Percentiles rank a stretch among this genome's conserved stretches.
Conservation (phyloP, 1,140 invertebrate genomes). For the Drosophila persimilis region DNA sequence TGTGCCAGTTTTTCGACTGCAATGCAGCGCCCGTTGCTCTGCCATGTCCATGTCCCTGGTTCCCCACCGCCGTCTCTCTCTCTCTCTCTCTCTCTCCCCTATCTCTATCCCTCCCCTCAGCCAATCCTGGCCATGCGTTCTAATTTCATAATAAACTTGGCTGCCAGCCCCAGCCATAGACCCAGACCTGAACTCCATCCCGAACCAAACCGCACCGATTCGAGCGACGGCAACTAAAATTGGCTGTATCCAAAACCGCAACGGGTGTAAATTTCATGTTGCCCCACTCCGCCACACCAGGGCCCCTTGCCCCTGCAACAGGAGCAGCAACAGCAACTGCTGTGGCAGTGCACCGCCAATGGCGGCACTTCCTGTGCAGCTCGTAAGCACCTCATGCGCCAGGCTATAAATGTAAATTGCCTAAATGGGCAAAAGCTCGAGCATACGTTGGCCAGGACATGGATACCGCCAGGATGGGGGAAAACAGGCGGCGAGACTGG, state of each 20-base stretch:
- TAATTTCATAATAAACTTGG: slow-evolving; percentile 80
- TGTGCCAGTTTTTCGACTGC: slow-evolving; percentile 76
- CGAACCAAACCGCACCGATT: background rate
- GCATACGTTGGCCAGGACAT: slow-evolving; percentile 73
- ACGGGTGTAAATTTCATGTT: slow-evolving; percentile 75
- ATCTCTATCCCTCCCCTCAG: background rate
- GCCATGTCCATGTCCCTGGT: background rate
- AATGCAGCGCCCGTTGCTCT: slow-evolving; percentile 50
- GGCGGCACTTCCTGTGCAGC: slow-evolving; percentile 78
- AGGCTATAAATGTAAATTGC: slow-evolving; percentile 81
- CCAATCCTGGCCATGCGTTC: slow-evolving; percentile 56
- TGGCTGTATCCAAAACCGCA: slow-evolving; percentile 69
- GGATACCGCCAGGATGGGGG: slow-evolving; percentile 38
- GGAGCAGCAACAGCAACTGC: background rate
- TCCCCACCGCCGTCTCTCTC: slow-evolving; percentile 3
- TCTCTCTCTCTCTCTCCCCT: slow-evolving; percentile 2
- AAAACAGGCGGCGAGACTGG: background rate
- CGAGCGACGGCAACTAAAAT: slow-evolving; percentile 52
- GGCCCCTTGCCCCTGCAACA: background rate
- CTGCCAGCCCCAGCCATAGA: slow-evolving; percentile 51
- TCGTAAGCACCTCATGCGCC: slow-evolving; percentile 80
- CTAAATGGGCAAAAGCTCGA: slow-evolving; percentile 79
- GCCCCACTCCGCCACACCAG: slow-evolving; percentile 3
- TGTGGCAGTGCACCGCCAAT: slow-evolving; percentile 45
- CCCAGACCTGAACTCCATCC: too few relatives aligned